Percentiles rank a stretch among this genome's conserved stretches.
Evolutionary conservation across 2,888 invertebrate genomes (phyloP).

Genomic region (Drepanosiphum platanoidis): DNA sequence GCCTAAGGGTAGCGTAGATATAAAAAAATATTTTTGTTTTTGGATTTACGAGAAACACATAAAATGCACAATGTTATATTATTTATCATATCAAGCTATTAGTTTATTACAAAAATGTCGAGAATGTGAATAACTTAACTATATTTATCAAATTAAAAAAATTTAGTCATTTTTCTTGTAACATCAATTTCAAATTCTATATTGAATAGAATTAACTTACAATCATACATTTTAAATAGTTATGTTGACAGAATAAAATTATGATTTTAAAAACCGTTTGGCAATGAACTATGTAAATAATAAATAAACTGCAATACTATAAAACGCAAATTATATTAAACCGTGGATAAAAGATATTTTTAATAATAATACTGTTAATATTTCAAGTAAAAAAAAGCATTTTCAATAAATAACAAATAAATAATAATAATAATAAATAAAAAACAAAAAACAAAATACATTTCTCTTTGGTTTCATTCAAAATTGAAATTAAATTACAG

Average conservation of each 20-base stretch:
- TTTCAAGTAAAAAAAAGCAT: neutral
- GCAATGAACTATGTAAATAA: neutral
- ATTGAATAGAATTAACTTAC: no score
- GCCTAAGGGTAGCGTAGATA: no score
- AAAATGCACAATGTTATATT: no score
- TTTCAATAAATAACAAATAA: neutral
- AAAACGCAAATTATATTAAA: neutral
- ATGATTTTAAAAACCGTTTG: no score
- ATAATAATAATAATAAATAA: constrained; percentile 3
- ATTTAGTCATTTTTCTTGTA: neutral
- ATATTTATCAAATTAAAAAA: neutral
- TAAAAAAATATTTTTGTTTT: no score
- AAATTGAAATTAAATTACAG: neutral
- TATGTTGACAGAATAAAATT: no score
- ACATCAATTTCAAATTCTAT: neutral
- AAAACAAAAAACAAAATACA: neutral
- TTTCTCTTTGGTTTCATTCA: constrained; percentile 2
- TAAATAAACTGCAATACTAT: neutral
- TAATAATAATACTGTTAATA: neutral
- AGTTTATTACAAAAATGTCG: no score
- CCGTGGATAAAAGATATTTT: neutral
- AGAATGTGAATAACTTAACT: no score
- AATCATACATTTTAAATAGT: no score
- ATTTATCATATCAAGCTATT: no score
- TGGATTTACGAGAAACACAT: no score